A percentile compares a stretch with the other conserved stretches of the same genome.
Conservation (phyloP, 2,797 vertebrate genomes). For the Danio choprae region DNA sequence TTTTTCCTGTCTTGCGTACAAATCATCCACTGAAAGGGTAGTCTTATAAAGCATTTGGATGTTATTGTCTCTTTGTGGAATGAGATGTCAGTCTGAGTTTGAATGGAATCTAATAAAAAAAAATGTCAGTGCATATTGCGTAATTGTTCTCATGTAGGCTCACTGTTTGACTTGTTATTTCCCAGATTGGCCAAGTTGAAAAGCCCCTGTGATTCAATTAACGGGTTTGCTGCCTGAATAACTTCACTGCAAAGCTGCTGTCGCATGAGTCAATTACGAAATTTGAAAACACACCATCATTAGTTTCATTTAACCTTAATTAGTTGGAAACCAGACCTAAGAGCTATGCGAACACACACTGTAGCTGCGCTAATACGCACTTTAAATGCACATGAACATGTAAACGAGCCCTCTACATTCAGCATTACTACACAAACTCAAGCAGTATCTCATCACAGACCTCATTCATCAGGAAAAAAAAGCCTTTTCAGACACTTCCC, state of each 20-base stretch:
- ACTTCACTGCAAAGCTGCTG: slow-evolving; percentile 64
- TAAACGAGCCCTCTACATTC: slow-evolving; percentile 36
- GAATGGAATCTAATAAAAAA: not conserved
- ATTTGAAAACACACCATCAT: not conserved
- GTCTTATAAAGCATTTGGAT: not conserved
- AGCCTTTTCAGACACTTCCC: slow-evolving; percentile 41
- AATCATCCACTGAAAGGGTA: not conserved
- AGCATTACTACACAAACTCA: slow-evolving; percentile 15
- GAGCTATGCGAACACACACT: not conserved
- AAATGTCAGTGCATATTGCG: not conserved
- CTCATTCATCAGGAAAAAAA: slow-evolving; percentile 40
- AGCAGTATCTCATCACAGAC: slow-evolving; percentile 10
- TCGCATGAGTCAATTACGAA: not conserved
- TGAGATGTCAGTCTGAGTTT: not conserved
- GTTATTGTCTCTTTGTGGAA: not conserved
- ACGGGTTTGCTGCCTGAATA: slow-evolving; percentile 76
- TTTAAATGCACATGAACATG: slow-evolving; percentile 51
- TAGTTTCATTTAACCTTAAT: not conserved
- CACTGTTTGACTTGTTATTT: slow-evolving; percentile 65
- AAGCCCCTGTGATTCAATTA: slow-evolving; percentile 72
- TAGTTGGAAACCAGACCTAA: slow-evolving; percentile 21
- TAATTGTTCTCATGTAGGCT: slow-evolving; percentile 64
- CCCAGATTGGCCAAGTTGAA: slow-evolving; percentile 58
- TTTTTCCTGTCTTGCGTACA: not conserved
- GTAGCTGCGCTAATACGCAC: not conserved